These are phyloP conservation scores for Andrena cerasifolii DNA, from an alignment of 1,140 invertebrate species.

Conservation along the genomic window DNA sequence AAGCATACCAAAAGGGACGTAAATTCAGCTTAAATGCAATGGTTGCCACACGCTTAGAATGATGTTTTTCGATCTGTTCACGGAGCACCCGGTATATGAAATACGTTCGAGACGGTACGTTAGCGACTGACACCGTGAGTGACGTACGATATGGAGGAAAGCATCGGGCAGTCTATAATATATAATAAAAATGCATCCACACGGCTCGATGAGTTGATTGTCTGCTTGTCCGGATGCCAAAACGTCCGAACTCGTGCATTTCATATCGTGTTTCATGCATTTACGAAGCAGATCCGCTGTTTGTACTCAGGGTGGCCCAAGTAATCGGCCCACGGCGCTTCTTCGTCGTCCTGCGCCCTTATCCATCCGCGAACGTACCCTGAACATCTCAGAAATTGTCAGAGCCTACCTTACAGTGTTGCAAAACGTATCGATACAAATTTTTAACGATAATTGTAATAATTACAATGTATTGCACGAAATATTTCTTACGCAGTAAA, in stretches of 20 bases:
- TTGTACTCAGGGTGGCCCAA: slow-evolving; percentile 74
- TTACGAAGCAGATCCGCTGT: slow-evolving; percentile 70
- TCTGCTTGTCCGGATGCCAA: slow-evolving; percentile 83
- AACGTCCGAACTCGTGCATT: slow-evolving; percentile 82
- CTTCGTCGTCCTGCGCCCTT: slow-evolving; percentile 54
- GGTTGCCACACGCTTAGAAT: background rate
- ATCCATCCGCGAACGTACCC: slow-evolving; percentile 25
- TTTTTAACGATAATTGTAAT: too few relatives aligned
- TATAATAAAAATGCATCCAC: slow-evolving; percentile 83
- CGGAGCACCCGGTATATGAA: slow-evolving; percentile 81
- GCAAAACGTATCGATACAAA: too few relatives aligned
- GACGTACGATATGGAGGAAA: slow-evolving; percentile 82
- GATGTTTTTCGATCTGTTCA: slow-evolving; percentile 51
- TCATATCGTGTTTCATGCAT: slow-evolving; percentile 80
- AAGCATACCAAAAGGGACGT: too few relatives aligned
- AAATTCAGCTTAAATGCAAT: too few relatives aligned
- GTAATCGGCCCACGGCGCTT: slow-evolving; percentile 73
- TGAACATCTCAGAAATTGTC: too few relatives aligned
- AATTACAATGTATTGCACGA: too few relatives aligned
- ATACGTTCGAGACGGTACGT: slow-evolving; percentile 82
- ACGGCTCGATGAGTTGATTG: slow-evolving; percentile 83
- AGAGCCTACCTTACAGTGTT: too few relatives aligned
- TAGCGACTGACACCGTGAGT: slow-evolving; percentile 82
- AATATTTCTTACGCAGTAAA: too few relatives aligned
- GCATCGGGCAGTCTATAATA: slow-evolving; percentile 82